phyloP scores from a whole-genome alignment of 2,888 invertebrate species.

The Ophion ellenae region DNA sequence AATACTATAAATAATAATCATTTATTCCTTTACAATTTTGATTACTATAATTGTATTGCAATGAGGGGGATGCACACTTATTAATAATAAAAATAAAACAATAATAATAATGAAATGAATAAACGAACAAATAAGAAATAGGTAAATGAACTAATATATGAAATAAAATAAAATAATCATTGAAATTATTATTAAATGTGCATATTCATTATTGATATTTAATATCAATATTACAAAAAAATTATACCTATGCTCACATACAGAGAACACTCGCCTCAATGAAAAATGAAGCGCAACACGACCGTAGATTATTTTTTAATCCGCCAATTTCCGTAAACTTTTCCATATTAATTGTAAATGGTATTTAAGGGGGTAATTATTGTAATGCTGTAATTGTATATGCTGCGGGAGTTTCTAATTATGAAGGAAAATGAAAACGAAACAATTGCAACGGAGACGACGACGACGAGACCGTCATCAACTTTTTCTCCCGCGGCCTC shows the following conservation, averaged over 20 bases:
- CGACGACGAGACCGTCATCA: not conserved
- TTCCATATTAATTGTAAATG: not conserved
- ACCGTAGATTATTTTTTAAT: not conserved
- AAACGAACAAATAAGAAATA: no score
- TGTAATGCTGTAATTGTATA: not conserved
- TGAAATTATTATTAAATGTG: no score
- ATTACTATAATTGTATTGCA: not conserved
- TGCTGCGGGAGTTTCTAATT: not conserved
- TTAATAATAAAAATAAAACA: not conserved
- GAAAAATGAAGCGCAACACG: not conserved
- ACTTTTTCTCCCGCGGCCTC: not conserved
- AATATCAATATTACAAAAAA: no score
- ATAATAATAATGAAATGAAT: no score
- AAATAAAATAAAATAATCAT: no score
- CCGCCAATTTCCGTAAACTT: not conserved
- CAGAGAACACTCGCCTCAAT: not conserved
- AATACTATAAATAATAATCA: not conserved
- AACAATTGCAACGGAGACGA: not conserved
- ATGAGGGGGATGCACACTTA: no score
- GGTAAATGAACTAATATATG: no score
- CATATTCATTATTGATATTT: no score
- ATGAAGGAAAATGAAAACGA: slow-evolving; percentile 5
- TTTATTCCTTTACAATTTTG: not conserved
- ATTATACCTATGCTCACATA: no score
- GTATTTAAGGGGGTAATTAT: not conserved